A percentile compares a stretch with the other conserved stretches of the same genome.
Conservation (phyloP, 2,797 vertebrate genomes). For the Chaetodon trifasciatus region DNA sequence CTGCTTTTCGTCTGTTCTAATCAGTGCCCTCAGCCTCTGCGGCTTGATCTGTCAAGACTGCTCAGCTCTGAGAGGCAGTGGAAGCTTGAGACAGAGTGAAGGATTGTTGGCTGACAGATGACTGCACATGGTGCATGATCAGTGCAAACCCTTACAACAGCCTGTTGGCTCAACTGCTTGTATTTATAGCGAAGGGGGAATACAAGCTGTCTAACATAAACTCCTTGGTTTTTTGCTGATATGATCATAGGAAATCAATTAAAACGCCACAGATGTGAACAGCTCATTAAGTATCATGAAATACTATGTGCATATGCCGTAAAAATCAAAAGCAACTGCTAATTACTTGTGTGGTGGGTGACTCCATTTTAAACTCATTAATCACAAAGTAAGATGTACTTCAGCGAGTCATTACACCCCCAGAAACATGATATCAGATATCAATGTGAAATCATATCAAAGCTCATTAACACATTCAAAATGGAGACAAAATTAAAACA, state of each 20-base stretch:
- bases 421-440: constrained; percentile 26
- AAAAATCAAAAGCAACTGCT: constrained; percentile 26
- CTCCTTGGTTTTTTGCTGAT: constrained; percentile 28
- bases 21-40: constrained; percentile 60
- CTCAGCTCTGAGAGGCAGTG: constrained; percentile 50
- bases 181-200: constrained; percentile 43
- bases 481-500: constrained; percentile 10
- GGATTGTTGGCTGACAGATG: constrained; percentile 52
- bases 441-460: constrained; percentile 16
- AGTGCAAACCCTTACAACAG: constrained; percentile 26
- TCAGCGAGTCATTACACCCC: constrained; percentile 4
- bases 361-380: constrained; percentile 50
- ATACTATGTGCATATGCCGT: constrained; percentile 17
- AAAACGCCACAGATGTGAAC: constrained; percentile 21
- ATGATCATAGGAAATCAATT: constrained; percentile 45
- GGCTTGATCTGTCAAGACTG: constrained; percentile 64
- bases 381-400: constrained; percentile 26
- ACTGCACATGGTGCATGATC: constrained; percentile 44
- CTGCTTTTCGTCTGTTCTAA: constrained; percentile 75
- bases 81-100: constrained; percentile 49
- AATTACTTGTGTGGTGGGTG: constrained; percentile 39
- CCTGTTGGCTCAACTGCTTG: constrained; percentile 26
- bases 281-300: constrained; percentile 17
- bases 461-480: constrained; percentile 5
- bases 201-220: constrained; percentile 42